Evolutionary conservation across 2,888 invertebrate species (phyloP).

Genomic region (Agrochola litura): DNA sequence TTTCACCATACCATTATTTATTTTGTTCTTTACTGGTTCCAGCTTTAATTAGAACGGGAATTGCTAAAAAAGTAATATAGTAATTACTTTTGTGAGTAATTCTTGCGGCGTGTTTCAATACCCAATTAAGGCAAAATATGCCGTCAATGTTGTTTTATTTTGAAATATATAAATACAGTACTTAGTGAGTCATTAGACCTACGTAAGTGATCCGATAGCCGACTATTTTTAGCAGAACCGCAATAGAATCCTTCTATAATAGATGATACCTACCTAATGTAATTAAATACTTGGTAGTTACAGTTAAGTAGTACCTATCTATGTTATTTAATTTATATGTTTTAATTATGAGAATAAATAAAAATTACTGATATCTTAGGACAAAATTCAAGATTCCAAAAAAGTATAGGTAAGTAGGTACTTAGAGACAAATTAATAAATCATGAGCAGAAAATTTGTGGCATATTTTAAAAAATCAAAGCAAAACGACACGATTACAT

Average conservation of each 20-base stretch:
- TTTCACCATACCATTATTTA: slow-evolving; percentile 9
- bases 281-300: neutral
- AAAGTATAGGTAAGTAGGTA: neutral
- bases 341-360: neutral
- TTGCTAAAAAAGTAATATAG: slow-evolving; percentile 35
- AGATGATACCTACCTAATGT: slow-evolving; percentile 10
- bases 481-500: neutral
- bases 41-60: slow-evolving; percentile 49
- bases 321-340: neutral
- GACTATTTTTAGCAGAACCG: slow-evolving; percentile 51
- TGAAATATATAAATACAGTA: slow-evolving; percentile 16
- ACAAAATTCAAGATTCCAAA: neutral
- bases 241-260: slow-evolving; percentile 27
- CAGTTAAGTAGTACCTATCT: neutral
- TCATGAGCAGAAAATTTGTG: neutral
- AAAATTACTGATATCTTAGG: neutral
- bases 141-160: slow-evolving; percentile 35
- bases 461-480: neutral
- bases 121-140: slow-evolving; percentile 42
- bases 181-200: neutral
- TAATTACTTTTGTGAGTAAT: slow-evolving; percentile 45
- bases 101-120: slow-evolving; percentile 20
- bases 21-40: slow-evolving; percentile 18
- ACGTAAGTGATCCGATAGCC: slow-evolving; percentile 32
- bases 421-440: no score